A percentile compares a stretch with the other conserved stretches of the same genome.
Conservation (phyloP, 2,888 invertebrate genomes). For the Drosophila neotestacea region DNA sequence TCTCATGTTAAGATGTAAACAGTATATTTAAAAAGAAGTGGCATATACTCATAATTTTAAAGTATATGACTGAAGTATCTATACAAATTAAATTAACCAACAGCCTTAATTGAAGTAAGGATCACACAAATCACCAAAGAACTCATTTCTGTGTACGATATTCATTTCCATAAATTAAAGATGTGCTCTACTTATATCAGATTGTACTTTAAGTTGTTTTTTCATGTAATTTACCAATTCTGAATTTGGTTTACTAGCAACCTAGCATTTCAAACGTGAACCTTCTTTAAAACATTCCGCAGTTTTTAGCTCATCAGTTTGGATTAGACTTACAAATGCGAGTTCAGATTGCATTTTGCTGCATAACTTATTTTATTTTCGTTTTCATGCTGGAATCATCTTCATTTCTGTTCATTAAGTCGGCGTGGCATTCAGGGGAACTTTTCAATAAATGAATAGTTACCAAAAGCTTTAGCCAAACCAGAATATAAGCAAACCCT, state of each 20-base stretch:
- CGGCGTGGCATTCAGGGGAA: background rate
- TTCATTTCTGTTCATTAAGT: constrained; percentile 11
- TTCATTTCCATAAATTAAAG: too few species aligned
- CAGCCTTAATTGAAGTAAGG: too few species aligned
- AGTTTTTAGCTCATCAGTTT: constrained; percentile 5
- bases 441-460: constrained; percentile 13
- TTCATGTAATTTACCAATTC: background rate
- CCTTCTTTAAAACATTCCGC: background rate
- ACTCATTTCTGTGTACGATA: too few species aligned
- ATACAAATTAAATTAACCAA: too few species aligned
- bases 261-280: background rate
- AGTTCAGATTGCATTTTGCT: constrained; percentile 1
- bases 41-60: too few species aligned
- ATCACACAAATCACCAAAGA: too few species aligned
- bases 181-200: too few species aligned
- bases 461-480: background rate
- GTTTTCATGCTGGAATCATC: background rate
- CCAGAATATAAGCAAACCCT: background rate
- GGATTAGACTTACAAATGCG: constrained; percentile 11
- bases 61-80: too few species aligned
- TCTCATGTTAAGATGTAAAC: too few species aligned
- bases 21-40: too few species aligned
- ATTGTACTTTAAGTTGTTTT: too few species aligned
- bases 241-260: background rate
- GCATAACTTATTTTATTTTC: constrained; percentile 4